Percentiles rank a stretch among this genome's conserved stretches.
phyloP scores from a whole-genome alignment of 2,888 invertebrate species.

The Achlya flavicornis region DNA sequence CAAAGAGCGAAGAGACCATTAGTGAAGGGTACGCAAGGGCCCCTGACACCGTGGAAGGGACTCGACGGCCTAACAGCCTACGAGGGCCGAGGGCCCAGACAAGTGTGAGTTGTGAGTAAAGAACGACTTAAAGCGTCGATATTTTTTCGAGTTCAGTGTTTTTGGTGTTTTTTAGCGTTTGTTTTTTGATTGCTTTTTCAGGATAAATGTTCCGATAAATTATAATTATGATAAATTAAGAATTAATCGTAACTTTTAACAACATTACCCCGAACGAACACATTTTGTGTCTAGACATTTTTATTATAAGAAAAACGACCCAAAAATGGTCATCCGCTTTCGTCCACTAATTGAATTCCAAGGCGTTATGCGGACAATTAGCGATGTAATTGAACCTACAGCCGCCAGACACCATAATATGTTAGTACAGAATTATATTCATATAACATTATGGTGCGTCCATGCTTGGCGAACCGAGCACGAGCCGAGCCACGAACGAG shows the following conservation, averaged over 20 bases:
- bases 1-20: conserved; percentile 57
- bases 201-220: too few relatives aligned
- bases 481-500: too few relatives aligned
- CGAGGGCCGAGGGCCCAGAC: conserved; percentile 29
- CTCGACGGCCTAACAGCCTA: conserved; percentile 39
- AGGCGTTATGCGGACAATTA: conserved; percentile 45
- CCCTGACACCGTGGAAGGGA: conserved; percentile 59
- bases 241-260: too few relatives aligned
- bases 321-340: conserved; percentile 29
- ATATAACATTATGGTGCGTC: too few relatives aligned
- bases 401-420: conserved; percentile 29
- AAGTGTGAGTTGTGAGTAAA: conserved; percentile 15
- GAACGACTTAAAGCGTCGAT: conserved; percentile 3
- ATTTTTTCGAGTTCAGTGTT: background rate
- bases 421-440: conserved; percentile 45
- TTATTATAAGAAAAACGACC: conserved; percentile 13
- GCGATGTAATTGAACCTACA: conserved; percentile 42
- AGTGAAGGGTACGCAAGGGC: conserved; percentile 55
- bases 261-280: too few relatives aligned
- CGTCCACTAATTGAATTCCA: conserved; percentile 46
- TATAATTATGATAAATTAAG: too few relatives aligned
- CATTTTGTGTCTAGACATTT: conserved; percentile 4
- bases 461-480: too few relatives aligned
- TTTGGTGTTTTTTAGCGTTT: background rate
- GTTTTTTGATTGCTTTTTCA: background rate